Evolutionary conservation across 2,113 vertebrate species (phyloP), one percentile per base, ranked within the genome.

Genomic region (Protobothrops mucrosquamatus): DNA sequence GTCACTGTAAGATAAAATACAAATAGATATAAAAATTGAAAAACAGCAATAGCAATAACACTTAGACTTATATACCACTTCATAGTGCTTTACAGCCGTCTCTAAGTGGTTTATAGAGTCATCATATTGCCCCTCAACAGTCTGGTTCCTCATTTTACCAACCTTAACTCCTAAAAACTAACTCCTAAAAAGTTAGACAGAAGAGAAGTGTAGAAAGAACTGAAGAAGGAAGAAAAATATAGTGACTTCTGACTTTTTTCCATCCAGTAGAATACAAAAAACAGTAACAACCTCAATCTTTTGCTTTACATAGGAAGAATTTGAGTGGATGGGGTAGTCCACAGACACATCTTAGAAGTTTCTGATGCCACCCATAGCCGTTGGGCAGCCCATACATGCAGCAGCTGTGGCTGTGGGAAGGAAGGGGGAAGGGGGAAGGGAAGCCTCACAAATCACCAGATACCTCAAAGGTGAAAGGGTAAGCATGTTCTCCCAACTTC

Each of bases 401-500:
- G 2, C 69, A 39, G 18, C n/a, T 8, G 34, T 3, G 39, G n/a
- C 74, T 43, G 34, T 43, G 34, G 34, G 18, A 81, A 20, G 85
- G 23, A 46, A 24, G 14, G 4, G 46, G 85, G 23, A 46, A 24
- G 14, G 4, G 46, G 6, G 43, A 26, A 51, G 12, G 34, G 86
- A 12, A 26, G 22, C 69, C 15, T 22, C 34, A 22, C 69, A 22
- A 22, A 29, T 91, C 43, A 24, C 10, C 7, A 4, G 26, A 26
- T 61, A 99, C 99, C 97, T 98, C 97, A 0, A 99, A 98, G 43
- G 97, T 97, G 95, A 99, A 99, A n/a, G 98, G 97, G 64, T 97
- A 97, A 57, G 98, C 98, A 0, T 98, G 97, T 39, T 98, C 98
- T 46, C 98, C 98, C 0, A 98, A 97, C 96, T 99, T 99, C 94